Conservation (phyloP, 1,140 invertebrate species). For the Lordiphosa stackelbergi region DNA sequence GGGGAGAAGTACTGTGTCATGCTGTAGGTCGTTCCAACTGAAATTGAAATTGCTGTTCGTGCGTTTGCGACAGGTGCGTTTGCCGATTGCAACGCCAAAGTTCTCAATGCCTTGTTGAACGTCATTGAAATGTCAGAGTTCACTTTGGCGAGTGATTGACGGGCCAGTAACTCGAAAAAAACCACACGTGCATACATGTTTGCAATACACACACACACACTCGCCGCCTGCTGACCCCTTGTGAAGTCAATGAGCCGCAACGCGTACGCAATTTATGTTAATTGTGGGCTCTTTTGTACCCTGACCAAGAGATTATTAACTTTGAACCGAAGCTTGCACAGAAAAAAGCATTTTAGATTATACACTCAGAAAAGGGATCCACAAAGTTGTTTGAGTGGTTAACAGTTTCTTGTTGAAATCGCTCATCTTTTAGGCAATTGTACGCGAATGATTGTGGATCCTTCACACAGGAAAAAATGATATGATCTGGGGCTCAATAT, state of each 20-base stretch:
- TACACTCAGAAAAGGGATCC: no score
- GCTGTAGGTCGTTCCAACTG: slow-evolving; percentile 19
- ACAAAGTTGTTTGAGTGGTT: no score
- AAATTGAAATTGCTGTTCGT: slow-evolving; percentile 1
- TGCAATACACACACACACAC: neutral
- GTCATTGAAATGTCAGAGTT: slow-evolving; percentile 47
- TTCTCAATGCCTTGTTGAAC: slow-evolving; percentile 14
- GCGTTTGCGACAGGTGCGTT: slow-evolving; percentile 55
- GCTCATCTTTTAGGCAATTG: no score
- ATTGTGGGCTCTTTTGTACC: slow-evolving; percentile 34
- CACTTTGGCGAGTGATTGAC: slow-evolving; percentile 59
- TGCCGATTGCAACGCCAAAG: slow-evolving; percentile 9
- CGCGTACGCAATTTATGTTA: slow-evolving; percentile 65
- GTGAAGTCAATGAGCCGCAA: slow-evolving; percentile 49
- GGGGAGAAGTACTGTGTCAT: slow-evolving; percentile 4
- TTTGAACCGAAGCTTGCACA: no score
- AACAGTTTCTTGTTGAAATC: no score
- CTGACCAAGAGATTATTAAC: no score
- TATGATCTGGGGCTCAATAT: no score
- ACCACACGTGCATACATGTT: neutral
- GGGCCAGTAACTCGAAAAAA: slow-evolving; percentile 18
- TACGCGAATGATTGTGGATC: no score
- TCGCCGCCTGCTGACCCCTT: slow-evolving; percentile 36
- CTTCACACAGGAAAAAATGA: no score
- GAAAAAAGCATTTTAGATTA: no score